These are phyloP conservation scores for Crossaster papposus DNA, from an alignment of 53 echinoderm and acorn worm species.

Conservation along the genomic window DNA sequence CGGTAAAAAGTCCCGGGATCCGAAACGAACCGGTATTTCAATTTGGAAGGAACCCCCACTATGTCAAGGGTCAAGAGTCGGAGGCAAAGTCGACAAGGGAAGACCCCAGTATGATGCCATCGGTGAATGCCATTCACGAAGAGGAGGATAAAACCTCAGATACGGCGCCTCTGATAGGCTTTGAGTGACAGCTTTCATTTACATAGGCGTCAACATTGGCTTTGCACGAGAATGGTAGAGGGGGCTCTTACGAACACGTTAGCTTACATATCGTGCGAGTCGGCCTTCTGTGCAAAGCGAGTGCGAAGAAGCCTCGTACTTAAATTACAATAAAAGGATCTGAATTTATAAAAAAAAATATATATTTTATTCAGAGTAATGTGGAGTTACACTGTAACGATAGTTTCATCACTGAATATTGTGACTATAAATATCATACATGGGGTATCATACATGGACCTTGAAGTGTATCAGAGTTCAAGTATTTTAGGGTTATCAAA, in stretches of 20 bases:
- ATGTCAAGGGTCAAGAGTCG: neutral
- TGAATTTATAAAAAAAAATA: too few species aligned
- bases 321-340: too few species aligned
- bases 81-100: neutral
- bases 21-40: slow-evolving; percentile 19
- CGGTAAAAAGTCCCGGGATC: slow-evolving; percentile 27
- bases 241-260: neutral
- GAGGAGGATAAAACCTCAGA: slow-evolving; percentile 23
- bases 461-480: too few species aligned
- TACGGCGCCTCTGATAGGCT: slow-evolving; percentile 36
- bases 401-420: too few species aligned
- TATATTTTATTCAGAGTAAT: too few species aligned
- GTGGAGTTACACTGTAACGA: too few species aligned
- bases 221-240: neutral
- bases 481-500: too few species aligned
- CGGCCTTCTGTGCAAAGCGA: too few species aligned
- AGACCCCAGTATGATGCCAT: neutral
- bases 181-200: slow-evolving; percentile 6
- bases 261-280: too few species aligned
- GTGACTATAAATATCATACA: too few species aligned
- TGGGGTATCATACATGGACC: too few species aligned
- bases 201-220: neutral
- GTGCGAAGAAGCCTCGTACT: too few species aligned
- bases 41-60: neutral
- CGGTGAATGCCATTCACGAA: neutral